Base-by-base conservation (phyloP, 2,797 vertebrate genomes). In the Otolemur crassicaudatus region DNA sequence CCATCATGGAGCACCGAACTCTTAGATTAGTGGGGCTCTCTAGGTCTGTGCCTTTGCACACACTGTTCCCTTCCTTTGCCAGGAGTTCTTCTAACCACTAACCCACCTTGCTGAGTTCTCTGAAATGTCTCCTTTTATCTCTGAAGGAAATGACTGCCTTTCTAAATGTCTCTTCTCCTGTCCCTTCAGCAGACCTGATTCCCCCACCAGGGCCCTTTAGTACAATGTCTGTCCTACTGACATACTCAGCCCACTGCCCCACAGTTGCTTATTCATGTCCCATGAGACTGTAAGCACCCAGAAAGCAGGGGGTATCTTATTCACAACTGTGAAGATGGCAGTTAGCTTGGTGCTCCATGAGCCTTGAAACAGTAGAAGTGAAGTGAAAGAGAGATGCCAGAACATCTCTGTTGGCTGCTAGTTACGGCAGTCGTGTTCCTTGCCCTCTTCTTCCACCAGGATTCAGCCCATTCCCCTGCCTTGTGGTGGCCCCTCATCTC, bases 401-500 rank as follows among this genome's bases (percentile, higher is more conserved):
- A 6, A n/a, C 49, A 53, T 27, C 2, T 16, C 3, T 7, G 61
- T 60, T 12, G 14, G 86, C n/a, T 63, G 67, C 29, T 58, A 85
- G 69, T 29, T 3, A 5, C 27, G 23, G 43, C 29, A 90, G 63
- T 58, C 81, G 53, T 1, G 19, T 13, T 7, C 14, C 56, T 17
- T 8, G 34, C 22, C 69, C 46, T 86, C 94, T 80, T 96, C 87
- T 83, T 88, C 91, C 88, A 16, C 12, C 22, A 16, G 22, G 63
- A 46, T 34, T 22, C 3, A 0, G 34, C 4, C 25, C 12, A 65
- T 69, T 61, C 87, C 77, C 29, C 2, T 0, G 40, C 92, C 34
- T 46, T 29, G 86, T 92, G 92, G 82, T 60, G 58, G 69, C 87
- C 31, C 89, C 25, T 56, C 9, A 3, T 46, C 87, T n/a, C 95